Base-by-base conservation (phyloP, 2,888 invertebrate species). In the Cephonodes hylas region DNA sequence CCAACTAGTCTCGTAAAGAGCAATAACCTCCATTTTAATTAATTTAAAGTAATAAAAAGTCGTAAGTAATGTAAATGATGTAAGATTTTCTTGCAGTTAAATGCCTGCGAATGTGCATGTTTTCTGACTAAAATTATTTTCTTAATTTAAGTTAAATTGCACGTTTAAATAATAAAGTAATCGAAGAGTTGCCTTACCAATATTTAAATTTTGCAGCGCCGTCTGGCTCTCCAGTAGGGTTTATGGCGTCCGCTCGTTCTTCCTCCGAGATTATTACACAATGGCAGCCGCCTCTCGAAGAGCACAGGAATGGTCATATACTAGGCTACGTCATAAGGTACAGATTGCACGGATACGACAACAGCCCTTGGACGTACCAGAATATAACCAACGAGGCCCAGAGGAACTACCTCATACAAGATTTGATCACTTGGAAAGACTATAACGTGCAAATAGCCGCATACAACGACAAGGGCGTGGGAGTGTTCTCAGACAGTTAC, bases 371-470 rank as follows among this genome's bases (percentile, higher is more conserved):
- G 98, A 97, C 96, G 3, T 93, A 95, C 75, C 95, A 97, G 77
- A 99, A 98, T 83, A 97, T 99, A 18, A 97, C 98, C 0, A 98
- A 98, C 83, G 97, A 98, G 81, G 97, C 97, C 0, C 97, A 98
- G 80, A 94, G 97, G 73, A 98, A 97, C 84, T 98, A 96, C 79
- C 93, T 98, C 1, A 97, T 99, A 60, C 91, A 96, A 73, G 98
- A 98, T 77, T 93, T 99, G 66, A 99, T 99, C 64, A 98, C 98
- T 0, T 99, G 99, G 98, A 98, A 99, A 84, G 98, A 98, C 86
- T 99, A 99, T 81, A 95, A 97, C 60, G 96, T 99, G 0, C 97
- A 98, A 91, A 98, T 99, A 64, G 98, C 99, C 0, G 98, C 99
- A 0, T 99, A 96, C 83, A 99, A 99, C 84, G 97, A 97, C 73